These are phyloP conservation scores for Tetrao urogallus DNA, from an alignment of 2,113 vertebrate species.

Conservation along the genomic window DNA sequence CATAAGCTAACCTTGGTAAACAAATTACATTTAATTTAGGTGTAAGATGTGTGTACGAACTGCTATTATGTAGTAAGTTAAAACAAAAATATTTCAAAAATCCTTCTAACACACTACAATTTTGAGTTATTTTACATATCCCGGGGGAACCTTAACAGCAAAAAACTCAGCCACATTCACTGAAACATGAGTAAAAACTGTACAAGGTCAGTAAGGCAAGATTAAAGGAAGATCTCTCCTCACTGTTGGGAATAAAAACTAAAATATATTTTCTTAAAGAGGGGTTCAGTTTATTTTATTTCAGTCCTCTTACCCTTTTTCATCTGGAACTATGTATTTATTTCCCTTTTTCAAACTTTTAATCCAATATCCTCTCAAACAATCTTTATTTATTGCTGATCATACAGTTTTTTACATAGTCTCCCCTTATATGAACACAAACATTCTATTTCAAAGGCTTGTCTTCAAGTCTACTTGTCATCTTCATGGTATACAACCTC, in stretches of 20 bases:
- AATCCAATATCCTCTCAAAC: not conserved
- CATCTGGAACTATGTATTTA: not conserved
- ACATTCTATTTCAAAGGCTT: not conserved
- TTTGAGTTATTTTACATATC: not conserved
- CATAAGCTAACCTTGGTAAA: not conserved
- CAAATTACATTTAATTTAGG: not conserved
- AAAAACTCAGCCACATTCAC: not conserved
- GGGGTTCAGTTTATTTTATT: not conserved
- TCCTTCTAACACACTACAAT: not conserved
- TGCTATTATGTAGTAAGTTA: not conserved
- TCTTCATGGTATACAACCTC: not conserved
- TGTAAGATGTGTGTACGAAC: not conserved
- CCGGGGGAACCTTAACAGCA: not conserved
- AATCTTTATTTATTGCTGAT: not conserved
- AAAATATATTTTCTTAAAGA: not conserved
- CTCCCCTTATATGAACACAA: not conserved
- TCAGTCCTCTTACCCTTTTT: not conserved
- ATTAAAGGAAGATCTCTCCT: not conserved
- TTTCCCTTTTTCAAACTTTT: not conserved
- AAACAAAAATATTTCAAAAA: slow-evolving; percentile 17
- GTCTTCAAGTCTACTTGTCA: not conserved
- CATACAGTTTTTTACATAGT: not conserved
- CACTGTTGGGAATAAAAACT: not conserved
- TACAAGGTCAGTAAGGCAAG: not conserved
- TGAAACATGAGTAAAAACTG: not conserved